A percentile compares a stretch with the other conserved stretches of the same genome.
Evolutionary conservation across 2,797 vertebrate genomes (phyloP).

Genomic region (Mormyrops boulengeri): DNA sequence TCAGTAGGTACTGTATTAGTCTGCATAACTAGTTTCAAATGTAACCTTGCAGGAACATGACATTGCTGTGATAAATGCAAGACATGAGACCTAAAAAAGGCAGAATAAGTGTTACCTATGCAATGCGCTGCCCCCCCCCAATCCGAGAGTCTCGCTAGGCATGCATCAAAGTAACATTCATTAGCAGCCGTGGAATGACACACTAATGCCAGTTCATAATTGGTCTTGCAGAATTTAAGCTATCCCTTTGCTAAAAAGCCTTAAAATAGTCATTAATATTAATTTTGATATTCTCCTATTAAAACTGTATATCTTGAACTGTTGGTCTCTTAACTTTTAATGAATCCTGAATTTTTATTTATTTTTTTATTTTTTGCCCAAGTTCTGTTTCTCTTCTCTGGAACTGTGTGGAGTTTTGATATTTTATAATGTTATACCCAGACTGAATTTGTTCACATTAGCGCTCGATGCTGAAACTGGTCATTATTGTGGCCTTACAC

Average conservation of each 20-base stretch:
- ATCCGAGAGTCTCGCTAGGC: neutral
- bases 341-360: neutral
- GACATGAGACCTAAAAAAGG: neutral
- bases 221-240: conserved; percentile 2
- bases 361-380: neutral
- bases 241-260: neutral
- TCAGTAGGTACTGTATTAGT: neutral
- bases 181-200: neutral
- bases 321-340: neutral
- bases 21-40: neutral
- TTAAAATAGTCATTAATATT: conserved; percentile 13
- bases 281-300: conserved; percentile 12
- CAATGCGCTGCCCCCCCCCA: neutral
- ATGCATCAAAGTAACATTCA: neutral
- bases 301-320: conserved; percentile 10
- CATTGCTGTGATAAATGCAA: neutral
- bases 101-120: neutral
- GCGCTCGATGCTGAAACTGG: neutral
- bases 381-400: neutral
- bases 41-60: neutral
- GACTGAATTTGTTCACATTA: neutral
- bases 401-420: neutral
- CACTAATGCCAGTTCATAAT: neutral
- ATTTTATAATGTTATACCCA: neutral
- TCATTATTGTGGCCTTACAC: neutral